Percentiles rank a stretch among this genome's conserved stretches.
Conservation (phyloP, 2,888 invertebrate species). For the Cephalotes varians region DNA sequence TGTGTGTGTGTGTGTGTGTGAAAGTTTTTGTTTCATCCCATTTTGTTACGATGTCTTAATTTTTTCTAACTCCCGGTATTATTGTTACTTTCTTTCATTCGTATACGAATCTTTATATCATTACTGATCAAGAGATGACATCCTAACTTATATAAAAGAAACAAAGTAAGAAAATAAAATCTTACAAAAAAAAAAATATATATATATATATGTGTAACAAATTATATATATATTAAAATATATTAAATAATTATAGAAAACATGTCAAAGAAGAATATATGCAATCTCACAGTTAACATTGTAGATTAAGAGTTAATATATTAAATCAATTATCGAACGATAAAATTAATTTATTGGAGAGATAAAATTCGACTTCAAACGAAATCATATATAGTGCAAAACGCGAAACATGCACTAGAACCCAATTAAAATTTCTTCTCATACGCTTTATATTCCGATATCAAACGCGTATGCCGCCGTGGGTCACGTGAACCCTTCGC, state of each 20-base stretch:
- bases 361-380: background rate
- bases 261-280: background rate
- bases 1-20: no score
- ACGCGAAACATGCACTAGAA: background rate
- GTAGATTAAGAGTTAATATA: background rate
- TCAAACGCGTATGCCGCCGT: constrained; percentile 20
- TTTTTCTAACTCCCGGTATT: background rate
- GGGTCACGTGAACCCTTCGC: constrained; percentile 47
- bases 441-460: constrained; percentile 14
- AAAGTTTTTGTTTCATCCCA: background rate
- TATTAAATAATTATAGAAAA: background rate
- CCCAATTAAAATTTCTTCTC: background rate
- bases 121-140: background rate
- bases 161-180: background rate
- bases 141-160: background rate
- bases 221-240: background rate
- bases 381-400: background rate
- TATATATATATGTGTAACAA: no score
- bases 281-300: background rate
- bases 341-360: constrained; percentile 2
- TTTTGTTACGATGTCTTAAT: background rate
- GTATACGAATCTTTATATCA: background rate
- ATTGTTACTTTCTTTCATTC: background rate
- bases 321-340: background rate
- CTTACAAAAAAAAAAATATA: background rate